A percentile compares a stretch with the other conserved stretches of the same genome.
These are phyloP conservation scores for Lytechinus variegatus DNA, from an alignment of 35 echinoderm and acorn worm species.

Conservation along the genomic window DNA sequence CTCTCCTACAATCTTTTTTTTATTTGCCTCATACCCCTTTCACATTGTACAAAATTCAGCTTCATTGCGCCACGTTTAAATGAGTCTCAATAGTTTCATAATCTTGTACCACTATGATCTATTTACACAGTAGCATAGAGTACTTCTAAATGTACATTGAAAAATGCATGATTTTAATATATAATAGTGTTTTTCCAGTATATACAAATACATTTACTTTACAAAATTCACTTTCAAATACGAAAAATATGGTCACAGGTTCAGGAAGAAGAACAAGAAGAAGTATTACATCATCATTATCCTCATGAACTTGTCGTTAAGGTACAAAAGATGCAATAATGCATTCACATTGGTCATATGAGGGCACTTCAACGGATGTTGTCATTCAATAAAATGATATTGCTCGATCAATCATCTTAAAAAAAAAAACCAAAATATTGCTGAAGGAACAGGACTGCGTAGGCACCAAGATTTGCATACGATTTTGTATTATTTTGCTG, in stretches of 20 bases:
- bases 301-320: no score
- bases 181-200: not conserved
- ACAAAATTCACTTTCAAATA: no score
- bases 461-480: not conserved
- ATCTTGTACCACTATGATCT: not conserved
- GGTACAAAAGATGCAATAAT: no score
- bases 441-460: not conserved
- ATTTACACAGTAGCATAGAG: not conserved
- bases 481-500: not conserved
- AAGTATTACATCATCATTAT: no score
- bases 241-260: no score
- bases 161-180: not conserved
- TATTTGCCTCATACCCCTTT: no score
- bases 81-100: no score
- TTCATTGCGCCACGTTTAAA: no score
- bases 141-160: not conserved
- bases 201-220: not conserved
- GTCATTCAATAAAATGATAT: slow-evolving; percentile 2
- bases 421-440: not conserved
- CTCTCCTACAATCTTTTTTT: no score
- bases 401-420: not conserved
- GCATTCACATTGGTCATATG: not conserved
- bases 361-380: not conserved
- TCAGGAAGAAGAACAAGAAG: no score
- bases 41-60: no score